Conservation (phyloP, 2,888 invertebrate genomes). For the Crocallis elinguaria region DNA sequence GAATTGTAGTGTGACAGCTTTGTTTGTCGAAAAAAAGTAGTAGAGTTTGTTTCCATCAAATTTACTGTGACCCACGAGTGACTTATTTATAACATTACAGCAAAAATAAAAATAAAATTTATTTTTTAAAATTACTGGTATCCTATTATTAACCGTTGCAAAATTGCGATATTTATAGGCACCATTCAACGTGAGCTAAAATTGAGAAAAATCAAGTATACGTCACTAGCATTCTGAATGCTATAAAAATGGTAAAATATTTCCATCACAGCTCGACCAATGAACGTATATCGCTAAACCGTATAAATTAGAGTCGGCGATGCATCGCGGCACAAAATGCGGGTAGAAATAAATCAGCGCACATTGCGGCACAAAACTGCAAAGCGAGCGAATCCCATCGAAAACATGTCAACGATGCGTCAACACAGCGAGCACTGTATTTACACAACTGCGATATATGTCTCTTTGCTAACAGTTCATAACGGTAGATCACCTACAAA, state of each 20-base stretch:
- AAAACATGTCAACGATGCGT: slow-evolving; percentile 63
- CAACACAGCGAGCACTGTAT: slow-evolving; percentile 44
- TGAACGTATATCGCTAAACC: background rate
- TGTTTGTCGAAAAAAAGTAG: slow-evolving; percentile 1
- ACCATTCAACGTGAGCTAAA: no score
- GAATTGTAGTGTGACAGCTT: slow-evolving; percentile 9
- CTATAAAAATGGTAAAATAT: background rate
- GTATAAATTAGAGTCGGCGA: slow-evolving; percentile 13
- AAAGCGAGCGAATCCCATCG: slow-evolving; percentile 54
- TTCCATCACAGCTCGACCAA: slow-evolving; percentile 1
- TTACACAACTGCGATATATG: slow-evolving; percentile 41
- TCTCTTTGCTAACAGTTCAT: background rate
- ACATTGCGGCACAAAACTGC: slow-evolving; percentile 64
- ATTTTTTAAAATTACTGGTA: no score
- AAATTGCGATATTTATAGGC: no score
- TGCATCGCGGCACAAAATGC: slow-evolving; percentile 43
- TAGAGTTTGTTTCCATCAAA: background rate
- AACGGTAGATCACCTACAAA: slow-evolving; percentile 4
- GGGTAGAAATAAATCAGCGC: slow-evolving; percentile 70
- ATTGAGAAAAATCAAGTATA: no score
- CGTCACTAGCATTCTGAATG: no score
- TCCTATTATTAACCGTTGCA: no score
- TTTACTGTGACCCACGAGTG: no score
- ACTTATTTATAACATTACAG: no score
- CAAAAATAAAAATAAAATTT: no score